Percentiles rank a stretch among this genome's conserved stretches.
These are phyloP conservation scores for Tachysurus fulvidraco DNA, from an alignment of 2,113 vertebrate species.

Conservation along the genomic window DNA sequence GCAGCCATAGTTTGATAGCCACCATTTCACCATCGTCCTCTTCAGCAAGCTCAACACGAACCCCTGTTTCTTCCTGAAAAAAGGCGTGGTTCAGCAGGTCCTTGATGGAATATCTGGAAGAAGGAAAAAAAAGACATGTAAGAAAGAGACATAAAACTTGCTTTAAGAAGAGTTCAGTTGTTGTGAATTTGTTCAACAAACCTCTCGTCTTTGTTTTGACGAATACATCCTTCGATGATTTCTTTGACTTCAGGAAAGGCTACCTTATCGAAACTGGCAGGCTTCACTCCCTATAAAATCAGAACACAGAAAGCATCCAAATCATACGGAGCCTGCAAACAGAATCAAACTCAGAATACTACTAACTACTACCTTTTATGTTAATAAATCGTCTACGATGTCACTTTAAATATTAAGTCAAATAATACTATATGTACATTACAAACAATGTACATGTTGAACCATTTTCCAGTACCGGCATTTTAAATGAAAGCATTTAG, in stretches of 20 bases:
- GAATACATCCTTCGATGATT: conserved; percentile 97
- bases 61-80: conserved; percentile 97
- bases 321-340: conserved; percentile 1
- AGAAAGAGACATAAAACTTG: not conserved
- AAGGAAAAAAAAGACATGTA: conserved; percentile 8
- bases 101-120: conserved; percentile 91
- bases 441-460: not conserved
- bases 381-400: not conserved
- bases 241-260: conserved; percentile 98
- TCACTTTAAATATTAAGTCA: not conserved
- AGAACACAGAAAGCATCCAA: conserved; percentile 55
- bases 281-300: conserved; percentile 88
- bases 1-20: conserved; percentile 93
- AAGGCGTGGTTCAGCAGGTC: conserved; percentile 98
- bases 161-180: not conserved
- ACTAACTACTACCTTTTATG: not conserved
- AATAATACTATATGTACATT: not conserved
- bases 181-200: conserved; percentile 53
- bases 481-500: not conserved
- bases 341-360: not conserved
- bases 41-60: conserved; percentile 95
- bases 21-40: conserved; percentile 97
- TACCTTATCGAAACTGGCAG: conserved; percentile 98
- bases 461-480: not conserved
- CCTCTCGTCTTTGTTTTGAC: conserved; percentile 98